These are phyloP conservation scores for Ctena decussata DNA, from an alignment of 2,888 invertebrate genomes.

Conservation along the genomic window DNA sequence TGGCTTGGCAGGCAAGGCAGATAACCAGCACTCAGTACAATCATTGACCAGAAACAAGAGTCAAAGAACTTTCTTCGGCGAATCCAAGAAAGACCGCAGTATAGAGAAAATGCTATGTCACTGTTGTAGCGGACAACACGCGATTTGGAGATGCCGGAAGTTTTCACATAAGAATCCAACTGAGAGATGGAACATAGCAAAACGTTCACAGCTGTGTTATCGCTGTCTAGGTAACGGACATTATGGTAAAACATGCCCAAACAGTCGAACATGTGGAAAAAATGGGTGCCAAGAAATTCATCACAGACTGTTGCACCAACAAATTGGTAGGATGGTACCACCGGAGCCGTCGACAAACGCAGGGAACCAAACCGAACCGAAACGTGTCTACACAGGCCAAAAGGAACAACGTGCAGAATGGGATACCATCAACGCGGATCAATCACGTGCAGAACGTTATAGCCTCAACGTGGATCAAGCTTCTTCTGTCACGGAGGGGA, in stretches of 20 bases:
- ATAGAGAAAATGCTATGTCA: not conserved
- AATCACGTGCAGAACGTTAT: not conserved
- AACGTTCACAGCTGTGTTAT: not conserved
- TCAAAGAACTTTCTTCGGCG: slow-evolving; percentile 5
- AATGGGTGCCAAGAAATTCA: not conserved
- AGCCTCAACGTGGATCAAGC: not conserved
- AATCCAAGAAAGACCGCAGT: not conserved
- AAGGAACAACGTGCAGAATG: not conserved
- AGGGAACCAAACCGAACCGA: not conserved
- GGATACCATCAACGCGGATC: too few relatives aligned
- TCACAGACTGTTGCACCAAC: not conserved
- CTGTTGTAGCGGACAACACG: not conserved
- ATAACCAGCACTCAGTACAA: not conserved
- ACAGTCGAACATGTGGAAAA: not conserved
- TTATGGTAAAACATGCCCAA: not conserved
- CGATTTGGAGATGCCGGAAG: not conserved
- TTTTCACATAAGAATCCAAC: not conserved
- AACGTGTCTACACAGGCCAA: not conserved
- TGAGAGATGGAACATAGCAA: not conserved
- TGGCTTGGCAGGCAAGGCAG: not conserved
- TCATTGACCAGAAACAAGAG: not conserved
- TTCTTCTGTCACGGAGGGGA: slow-evolving; percentile 4
- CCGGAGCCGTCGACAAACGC: not conserved
- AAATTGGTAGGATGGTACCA: not conserved
- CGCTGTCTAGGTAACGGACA: not conserved